These are phyloP conservation scores for Sciurus vulgaris DNA, from an alignment of 2,797 vertebrate species.

Conservation along the genomic window DNA sequence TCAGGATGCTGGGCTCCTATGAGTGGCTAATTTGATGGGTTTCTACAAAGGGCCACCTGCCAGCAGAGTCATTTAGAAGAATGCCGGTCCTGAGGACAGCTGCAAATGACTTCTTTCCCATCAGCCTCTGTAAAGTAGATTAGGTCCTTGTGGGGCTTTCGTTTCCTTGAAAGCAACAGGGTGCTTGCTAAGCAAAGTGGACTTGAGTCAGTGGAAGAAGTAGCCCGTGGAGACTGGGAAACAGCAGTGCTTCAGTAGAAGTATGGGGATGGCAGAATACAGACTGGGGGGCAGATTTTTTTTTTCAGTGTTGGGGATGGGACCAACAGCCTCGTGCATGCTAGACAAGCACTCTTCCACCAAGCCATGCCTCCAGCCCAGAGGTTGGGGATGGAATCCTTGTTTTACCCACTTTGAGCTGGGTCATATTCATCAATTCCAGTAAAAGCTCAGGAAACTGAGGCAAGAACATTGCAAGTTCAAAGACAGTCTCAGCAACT, in stretches of 20 bases:
- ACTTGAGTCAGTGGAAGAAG: background rate
- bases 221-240: background rate
- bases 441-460: no score
- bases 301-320: no score
- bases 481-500: no score
- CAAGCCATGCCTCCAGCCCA: no score
- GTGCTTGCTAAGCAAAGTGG: background rate
- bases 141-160: slow-evolving; percentile 12
- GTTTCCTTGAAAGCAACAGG: slow-evolving; percentile 45
- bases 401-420: background rate
- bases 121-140: slow-evolving; percentile 18
- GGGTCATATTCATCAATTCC: background rate
- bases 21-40: slow-evolving; percentile 35
- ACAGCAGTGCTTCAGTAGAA: background rate
- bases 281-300: background rate
- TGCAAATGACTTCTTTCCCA: slow-evolving; percentile 51
- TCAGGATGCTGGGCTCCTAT: background rate
- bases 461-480: no score
- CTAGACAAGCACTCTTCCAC: no score
- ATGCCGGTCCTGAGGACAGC: background rate
- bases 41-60: slow-evolving; percentile 47
- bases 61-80: slow-evolving; percentile 29
- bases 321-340: no score
- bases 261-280: background rate
- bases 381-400: background rate